Evolutionary conservation across 2,113 vertebrate species (phyloP).

Genomic region (rat (Rattus norvegicus)): GRCr8 NC_086032.1:67687001-67687500

Average conservation of each 20-base stretch:
- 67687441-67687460: too few species aligned
- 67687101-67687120: not conserved
- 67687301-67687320: too few species aligned
- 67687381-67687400: too few species aligned
- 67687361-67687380: too few species aligned
- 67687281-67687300: too few species aligned
- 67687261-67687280: too few species aligned
- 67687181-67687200: not conserved
- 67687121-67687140: not conserved
- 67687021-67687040: not conserved
- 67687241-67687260: not conserved
- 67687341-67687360: too few species aligned
- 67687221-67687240: not conserved
- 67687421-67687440: too few species aligned
- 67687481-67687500: too few species aligned
- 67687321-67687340: too few species aligned
- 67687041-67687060: not conserved
- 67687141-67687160: not conserved
- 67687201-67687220: not conserved
- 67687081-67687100: not conserved
- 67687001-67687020: not conserved
- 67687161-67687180: not conserved
- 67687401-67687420: too few species aligned
- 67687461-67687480: too few species aligned
- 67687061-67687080: not conserved